phyloP scores from a whole-genome alignment of 2,113 vertebrate species.

The Oostethus manadensis region DNA sequence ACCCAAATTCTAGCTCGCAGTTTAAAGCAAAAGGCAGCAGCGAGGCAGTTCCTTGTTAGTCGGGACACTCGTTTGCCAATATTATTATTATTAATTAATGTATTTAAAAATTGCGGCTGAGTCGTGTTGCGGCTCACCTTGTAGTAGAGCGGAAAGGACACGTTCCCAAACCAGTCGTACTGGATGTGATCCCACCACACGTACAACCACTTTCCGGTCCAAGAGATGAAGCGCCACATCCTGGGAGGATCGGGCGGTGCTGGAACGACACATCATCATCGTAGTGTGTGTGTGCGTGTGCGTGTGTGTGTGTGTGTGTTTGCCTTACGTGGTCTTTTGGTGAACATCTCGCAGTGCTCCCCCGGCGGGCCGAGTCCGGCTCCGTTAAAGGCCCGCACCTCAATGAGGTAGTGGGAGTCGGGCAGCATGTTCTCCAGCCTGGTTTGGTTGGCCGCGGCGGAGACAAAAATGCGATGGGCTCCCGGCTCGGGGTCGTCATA shows the following conservation, averaged over 20 bases:
- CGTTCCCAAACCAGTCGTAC: constrained; percentile 75
- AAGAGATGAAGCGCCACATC: constrained; percentile 81
- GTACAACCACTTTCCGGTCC: constrained; percentile 82
- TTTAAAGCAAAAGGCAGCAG: too few relatives aligned
- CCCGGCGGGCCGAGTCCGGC: constrained; percentile 89
- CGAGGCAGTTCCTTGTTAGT: too few relatives aligned
- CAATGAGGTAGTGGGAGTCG: constrained; percentile 88
- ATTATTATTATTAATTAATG: too few relatives aligned
- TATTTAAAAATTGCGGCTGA: too few relatives aligned
- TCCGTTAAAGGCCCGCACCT: constrained; percentile 90
- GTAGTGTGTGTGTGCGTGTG: not conserved
- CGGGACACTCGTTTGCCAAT: too few relatives aligned
- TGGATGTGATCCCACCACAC: constrained; percentile 94
- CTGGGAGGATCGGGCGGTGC: constrained; percentile 86
- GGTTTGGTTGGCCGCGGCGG: constrained; percentile 78
- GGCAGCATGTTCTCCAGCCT: constrained; percentile 90
- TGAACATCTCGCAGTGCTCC: constrained; percentile 79
- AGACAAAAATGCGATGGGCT: constrained; percentile 83
- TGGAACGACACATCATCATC: constrained; percentile 44
- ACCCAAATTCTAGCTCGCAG: too few relatives aligned
- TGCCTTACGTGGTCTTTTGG: constrained; percentile 89
- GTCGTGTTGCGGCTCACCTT: constrained; percentile 45
- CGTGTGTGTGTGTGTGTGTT: not conserved
- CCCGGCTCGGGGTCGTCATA: constrained; percentile 88
- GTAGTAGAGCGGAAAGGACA: constrained; percentile 68